phyloP scores from a whole-genome alignment of 2,113 vertebrate species.

The Perccottus glenii region DNA sequence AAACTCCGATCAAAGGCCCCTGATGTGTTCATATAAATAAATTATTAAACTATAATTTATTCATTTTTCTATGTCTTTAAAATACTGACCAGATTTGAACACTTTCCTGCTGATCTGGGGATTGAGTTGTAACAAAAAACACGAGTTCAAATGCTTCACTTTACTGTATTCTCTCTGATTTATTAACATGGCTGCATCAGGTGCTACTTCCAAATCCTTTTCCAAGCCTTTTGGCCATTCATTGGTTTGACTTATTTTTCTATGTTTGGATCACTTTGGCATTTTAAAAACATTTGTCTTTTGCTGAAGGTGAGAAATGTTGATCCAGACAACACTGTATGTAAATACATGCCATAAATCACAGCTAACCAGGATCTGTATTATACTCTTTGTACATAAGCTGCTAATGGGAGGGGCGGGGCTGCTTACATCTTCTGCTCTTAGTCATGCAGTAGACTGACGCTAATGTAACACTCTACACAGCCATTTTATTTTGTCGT shows the following conservation, averaged over 20 bases:
- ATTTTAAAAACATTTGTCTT: constrained; percentile 54
- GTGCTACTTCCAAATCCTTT: constrained; percentile 51
- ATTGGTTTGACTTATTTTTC: constrained; percentile 61
- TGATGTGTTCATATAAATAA: constrained; percentile 24
- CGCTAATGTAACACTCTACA: constrained; percentile 36
- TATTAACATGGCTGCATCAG: constrained; percentile 34
- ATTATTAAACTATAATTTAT: constrained; percentile 47
- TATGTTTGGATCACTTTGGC: constrained; percentile 51
- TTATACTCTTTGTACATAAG: constrained; percentile 60
- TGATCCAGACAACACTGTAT: constrained; percentile 39
- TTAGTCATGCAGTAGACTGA: constrained; percentile 43
- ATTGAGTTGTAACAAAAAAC: background rate
- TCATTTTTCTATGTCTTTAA: constrained; percentile 70
- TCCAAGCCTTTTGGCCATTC: constrained; percentile 46
- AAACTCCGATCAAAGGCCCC: constrained; percentile 21
- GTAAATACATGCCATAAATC: constrained; percentile 71
- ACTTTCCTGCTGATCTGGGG: background rate
- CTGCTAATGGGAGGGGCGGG: constrained; percentile 39
- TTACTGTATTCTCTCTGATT: constrained; percentile 22
- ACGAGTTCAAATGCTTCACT: constrained; percentile 1
- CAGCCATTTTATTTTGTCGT: constrained; percentile 31
- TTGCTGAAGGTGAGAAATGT: constrained; percentile 37
- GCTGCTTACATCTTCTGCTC: constrained; percentile 36
- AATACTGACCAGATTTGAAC: constrained; percentile 4
- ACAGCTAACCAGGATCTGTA: constrained; percentile 59